These are phyloP conservation scores for Gymnodraco acuticeps DNA, from an alignment of 2,797 vertebrate species.

Conservation along the genomic window DNA sequence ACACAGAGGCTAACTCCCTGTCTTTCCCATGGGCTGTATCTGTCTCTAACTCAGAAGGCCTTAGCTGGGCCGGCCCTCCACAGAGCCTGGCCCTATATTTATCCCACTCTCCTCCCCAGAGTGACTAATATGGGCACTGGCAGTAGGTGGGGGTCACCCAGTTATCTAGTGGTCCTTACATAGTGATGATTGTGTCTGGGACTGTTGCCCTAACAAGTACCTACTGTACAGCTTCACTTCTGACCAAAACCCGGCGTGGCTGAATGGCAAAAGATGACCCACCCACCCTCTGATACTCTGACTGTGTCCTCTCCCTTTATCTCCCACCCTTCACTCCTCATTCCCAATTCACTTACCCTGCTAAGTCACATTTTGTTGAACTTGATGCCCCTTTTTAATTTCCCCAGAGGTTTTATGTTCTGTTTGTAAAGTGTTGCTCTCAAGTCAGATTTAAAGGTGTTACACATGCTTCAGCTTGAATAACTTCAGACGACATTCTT, in stretches of 20 bases:
- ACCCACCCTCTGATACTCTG: constrained; percentile 33
- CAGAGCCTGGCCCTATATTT: constrained; percentile 84
- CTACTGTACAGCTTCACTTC: constrained; percentile 28
- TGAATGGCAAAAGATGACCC: constrained; percentile 67
- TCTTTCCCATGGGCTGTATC: constrained; percentile 46
- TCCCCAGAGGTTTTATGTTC: background rate
- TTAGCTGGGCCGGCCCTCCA: constrained; percentile 58
- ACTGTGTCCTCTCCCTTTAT: constrained; percentile 31
- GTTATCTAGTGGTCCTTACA: constrained; percentile 83
- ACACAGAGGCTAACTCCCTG: constrained; percentile 23
- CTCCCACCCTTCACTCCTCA: background rate
- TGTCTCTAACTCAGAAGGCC: constrained; percentile 70
- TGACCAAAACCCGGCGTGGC: constrained; percentile 46
- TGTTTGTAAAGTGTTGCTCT: background rate
- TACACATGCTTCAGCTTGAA: background rate
- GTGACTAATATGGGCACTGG: constrained; percentile 86
- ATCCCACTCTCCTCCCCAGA: constrained; percentile 77
- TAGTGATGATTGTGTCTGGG: constrained; percentile 83
- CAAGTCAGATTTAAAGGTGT: background rate
- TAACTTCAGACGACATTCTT: background rate
- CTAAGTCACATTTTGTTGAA: constrained; percentile 8
- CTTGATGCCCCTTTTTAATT: background rate
- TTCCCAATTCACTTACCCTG: background rate
- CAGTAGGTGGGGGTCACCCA: constrained; percentile 78
- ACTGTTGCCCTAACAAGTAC: constrained; percentile 81